phyloP scores from a whole-genome alignment of 2,888 invertebrate genomes.

The Acleris sparsana region DNA sequence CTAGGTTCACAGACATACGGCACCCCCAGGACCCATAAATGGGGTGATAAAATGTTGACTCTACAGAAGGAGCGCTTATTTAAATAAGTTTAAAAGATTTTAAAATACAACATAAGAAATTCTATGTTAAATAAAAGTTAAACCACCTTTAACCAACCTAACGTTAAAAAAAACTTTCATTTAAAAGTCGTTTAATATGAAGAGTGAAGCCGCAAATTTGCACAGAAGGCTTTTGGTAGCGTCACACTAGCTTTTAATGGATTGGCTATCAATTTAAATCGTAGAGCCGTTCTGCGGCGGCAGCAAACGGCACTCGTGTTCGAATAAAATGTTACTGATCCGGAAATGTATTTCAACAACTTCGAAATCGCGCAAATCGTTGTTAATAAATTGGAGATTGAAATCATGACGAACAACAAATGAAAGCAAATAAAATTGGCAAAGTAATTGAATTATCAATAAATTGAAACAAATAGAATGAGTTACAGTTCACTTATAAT shows the following conservation, averaged over 20 bases:
- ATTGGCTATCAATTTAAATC: slow-evolving; percentile 32
- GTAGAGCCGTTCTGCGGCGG: slow-evolving; percentile 8
- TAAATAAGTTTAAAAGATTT: slow-evolving; percentile 48
- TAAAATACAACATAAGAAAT: not conserved
- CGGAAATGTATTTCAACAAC: not conserved
- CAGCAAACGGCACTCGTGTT: slow-evolving; percentile 1
- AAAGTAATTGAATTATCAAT: too few species aligned
- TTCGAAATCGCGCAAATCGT: not conserved
- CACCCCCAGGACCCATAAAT: slow-evolving; percentile 60
- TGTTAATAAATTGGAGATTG: too few species aligned
- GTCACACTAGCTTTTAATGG: slow-evolving; percentile 29
- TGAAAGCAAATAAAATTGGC: too few species aligned
- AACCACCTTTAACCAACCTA: not conserved
- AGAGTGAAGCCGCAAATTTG: slow-evolving; percentile 14
- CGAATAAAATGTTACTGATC: slow-evolving; percentile 5
- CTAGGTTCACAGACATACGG: too few species aligned
- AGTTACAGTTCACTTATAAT: too few species aligned
- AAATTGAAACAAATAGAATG: too few species aligned
- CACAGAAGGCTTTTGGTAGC: slow-evolving; percentile 16
- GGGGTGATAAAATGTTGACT: slow-evolving; percentile 62
- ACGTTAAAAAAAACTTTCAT: not conserved
- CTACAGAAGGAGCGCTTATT: slow-evolving; percentile 55
- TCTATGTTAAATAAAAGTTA: not conserved
- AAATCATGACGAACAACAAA: too few species aligned
- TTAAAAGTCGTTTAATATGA: slow-evolving; percentile 3